Base-by-base conservation (phyloP, 2,888 invertebrate species). In the Himalopsyche kuldschensis region DNA sequence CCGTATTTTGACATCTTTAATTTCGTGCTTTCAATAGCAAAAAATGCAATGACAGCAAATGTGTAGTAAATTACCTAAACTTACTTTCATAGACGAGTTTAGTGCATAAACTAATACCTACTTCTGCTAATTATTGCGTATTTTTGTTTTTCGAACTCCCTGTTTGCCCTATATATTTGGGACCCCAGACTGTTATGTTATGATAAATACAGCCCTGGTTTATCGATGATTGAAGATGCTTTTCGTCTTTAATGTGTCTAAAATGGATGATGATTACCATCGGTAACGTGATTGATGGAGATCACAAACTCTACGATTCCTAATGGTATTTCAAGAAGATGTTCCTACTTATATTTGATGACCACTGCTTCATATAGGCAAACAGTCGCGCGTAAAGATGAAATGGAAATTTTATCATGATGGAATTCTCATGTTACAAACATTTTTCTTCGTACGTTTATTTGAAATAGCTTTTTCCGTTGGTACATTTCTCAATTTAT, bases 391-490 rank as follows among this genome's bases (percentile, higher is more conserved):
- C 69, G 69, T 15, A 69, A 41, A 17, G 15, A 80, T 46, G 75
- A 75, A 69, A 75, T 75, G 75, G 46, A 75, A 41, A 75, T 80
- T 75, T 11, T 75, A 47, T 80, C 80, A 30, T 47, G 47, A 75
- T 75, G 80, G 75, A 35, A 80, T 35, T 41, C 75, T 80, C 80
- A 47, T 75, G 75, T 75, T 17, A 30, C 35, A 47, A 80, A 80
- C 75, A 76, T 76, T 76, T n/a, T 76, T 76, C 76, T 32, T 20
- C 41, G 41, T 32, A 24, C 76, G 76, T 76, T 35, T 76, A 32
- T 76, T 76, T 41, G 24, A 69, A 69, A 69, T 69, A 15, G 69
- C 69, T 69, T 69, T 69, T 69, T 69, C 1, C 69, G 69, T 27
- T 27, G 11, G 69, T 27, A 69, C 69, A 69, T 69, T 69, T 69